Evolutionary conservation across 2,888 invertebrate genomes (phyloP).

Genomic region (Tillus elongatus): DNA sequence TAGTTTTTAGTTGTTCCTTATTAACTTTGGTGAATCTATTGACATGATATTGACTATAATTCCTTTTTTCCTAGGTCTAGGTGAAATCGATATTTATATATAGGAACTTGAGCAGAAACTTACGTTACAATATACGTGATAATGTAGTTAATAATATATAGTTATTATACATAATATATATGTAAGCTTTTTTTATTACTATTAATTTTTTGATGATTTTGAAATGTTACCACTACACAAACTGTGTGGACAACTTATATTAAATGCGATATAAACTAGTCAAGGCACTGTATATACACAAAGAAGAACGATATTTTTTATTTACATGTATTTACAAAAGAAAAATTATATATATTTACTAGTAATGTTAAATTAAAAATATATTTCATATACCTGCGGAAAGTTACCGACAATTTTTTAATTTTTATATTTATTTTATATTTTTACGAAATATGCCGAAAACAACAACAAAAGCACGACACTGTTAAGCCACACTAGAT

Average conservation of each 20-base stretch:
- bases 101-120: constrained; percentile 19
- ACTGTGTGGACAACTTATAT: constrained; percentile 26
- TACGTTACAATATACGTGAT: constrained; percentile 24
- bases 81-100: no score
- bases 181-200: constrained; percentile 24
- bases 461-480: no score
- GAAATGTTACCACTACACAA: constrained; percentile 37
- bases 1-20: no score
- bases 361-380: constrained; percentile 25
- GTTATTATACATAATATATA: constrained; percentile 11
- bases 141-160: constrained; percentile 16
- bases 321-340: constrained; percentile 32
- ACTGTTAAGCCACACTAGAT: no score
- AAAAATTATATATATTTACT: constrained; percentile 33
- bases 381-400: constrained; percentile 21
- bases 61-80: no score
- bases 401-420: constrained; percentile 17
- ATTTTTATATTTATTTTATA: constrained; percentile 17
- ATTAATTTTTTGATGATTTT: no score
- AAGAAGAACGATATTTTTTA: constrained; percentile 29
- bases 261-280: constrained; percentile 39
- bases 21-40: no score
- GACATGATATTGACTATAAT: no score
- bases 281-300: constrained; percentile 37
- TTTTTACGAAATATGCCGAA: no score